Conservation (phyloP, 2,888 invertebrate species). For the Drosophila recens region DNA sequence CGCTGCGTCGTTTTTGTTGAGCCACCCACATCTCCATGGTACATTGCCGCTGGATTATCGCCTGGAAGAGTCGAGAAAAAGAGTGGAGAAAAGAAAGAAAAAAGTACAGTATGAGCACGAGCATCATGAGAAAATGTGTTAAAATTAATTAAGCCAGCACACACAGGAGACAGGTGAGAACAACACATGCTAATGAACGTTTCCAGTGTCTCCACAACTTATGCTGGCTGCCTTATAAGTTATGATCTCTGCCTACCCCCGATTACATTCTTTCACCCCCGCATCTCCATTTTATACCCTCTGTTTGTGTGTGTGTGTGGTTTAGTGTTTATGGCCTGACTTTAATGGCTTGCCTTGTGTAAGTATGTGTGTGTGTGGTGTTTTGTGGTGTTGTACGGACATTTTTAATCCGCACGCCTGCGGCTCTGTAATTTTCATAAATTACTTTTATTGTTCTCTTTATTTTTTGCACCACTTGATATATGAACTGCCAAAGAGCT, state of each 20-base stretch:
- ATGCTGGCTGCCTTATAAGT: conserved; percentile 68
- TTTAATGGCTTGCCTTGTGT: conserved; percentile 47
- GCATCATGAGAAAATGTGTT: conserved; percentile 63
- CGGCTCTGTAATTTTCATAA: conserved; percentile 83
- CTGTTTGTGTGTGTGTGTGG: conserved; percentile 43
- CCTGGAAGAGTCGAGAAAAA: conserved; percentile 86
- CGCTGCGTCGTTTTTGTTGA: conserved; percentile 85
- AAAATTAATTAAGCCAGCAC: conserved; percentile 69
- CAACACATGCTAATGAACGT: conserved; percentile 73
- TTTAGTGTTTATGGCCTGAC: conserved; percentile 72
- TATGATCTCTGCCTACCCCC: conserved; percentile 49
- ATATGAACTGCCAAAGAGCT: conserved; percentile 76
- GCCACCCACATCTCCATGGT: conserved; percentile 86
- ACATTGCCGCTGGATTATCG: conserved; percentile 94
- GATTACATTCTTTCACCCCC: neutral
- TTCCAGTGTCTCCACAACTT: conserved; percentile 53
- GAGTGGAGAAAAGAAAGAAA: conserved; percentile 27
- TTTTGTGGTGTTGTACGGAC: conserved; percentile 44
- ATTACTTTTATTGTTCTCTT: conserved; percentile 80
- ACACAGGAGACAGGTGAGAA: conserved; percentile 35
- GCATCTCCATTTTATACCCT: conserved; percentile 9
- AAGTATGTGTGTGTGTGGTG: neutral
- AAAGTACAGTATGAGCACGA: conserved; percentile 42
- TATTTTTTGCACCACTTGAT: conserved; percentile 57
- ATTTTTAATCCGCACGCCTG: conserved; percentile 79